phyloP scores from a whole-genome alignment of 2,888 invertebrate species.

The Cerastoderma edule region DNA sequence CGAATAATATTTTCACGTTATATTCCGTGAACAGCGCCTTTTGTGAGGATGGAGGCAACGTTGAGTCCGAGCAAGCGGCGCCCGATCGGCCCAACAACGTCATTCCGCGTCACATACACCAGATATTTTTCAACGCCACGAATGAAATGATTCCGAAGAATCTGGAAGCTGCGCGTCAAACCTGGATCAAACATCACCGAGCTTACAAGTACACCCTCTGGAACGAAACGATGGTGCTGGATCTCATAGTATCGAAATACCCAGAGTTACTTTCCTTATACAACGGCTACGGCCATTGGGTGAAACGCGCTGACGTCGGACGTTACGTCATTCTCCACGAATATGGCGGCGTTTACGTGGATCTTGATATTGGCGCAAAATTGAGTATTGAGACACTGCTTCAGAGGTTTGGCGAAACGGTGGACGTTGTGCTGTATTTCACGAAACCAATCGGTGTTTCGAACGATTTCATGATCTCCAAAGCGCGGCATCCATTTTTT shows the following conservation, averaged over 20 bases:
- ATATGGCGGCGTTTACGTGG: slow-evolving; percentile 45
- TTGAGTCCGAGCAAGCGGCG: not conserved
- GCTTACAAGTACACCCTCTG: slow-evolving; percentile 39
- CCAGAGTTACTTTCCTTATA: slow-evolving; percentile 29
- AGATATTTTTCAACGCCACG: slow-evolving; percentile 37
- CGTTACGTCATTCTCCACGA: slow-evolving; percentile 38
- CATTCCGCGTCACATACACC: slow-evolving; percentile 39
- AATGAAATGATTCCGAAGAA: slow-evolving; percentile 28
- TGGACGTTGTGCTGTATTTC: slow-evolving; percentile 31
- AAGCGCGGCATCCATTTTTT: slow-evolving; percentile 40
- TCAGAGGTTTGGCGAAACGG: not conserved
- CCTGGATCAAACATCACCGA: slow-evolving; percentile 24
- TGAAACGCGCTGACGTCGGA: slow-evolving; percentile 36
- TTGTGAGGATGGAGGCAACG: not conserved
- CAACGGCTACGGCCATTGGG: slow-evolving; percentile 45
- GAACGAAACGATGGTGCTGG: slow-evolving; percentile 34
- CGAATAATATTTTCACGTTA: not conserved
- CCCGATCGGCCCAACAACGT: not conserved
- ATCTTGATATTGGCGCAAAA: slow-evolving; percentile 34
- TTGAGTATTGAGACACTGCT: slow-evolving; percentile 1
- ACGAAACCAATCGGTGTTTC: slow-evolving; percentile 42
- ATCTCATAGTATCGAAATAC: slow-evolving; percentile 31
- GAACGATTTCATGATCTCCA: slow-evolving; percentile 52
- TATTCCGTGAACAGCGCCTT: not conserved
- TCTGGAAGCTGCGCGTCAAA: slow-evolving; percentile 8